Percentiles rank a stretch among this genome's conserved stretches.
These are phyloP conservation scores for Gobius niger DNA, from an alignment of 2,113 vertebrate species.

Conservation along the genomic window DNA sequence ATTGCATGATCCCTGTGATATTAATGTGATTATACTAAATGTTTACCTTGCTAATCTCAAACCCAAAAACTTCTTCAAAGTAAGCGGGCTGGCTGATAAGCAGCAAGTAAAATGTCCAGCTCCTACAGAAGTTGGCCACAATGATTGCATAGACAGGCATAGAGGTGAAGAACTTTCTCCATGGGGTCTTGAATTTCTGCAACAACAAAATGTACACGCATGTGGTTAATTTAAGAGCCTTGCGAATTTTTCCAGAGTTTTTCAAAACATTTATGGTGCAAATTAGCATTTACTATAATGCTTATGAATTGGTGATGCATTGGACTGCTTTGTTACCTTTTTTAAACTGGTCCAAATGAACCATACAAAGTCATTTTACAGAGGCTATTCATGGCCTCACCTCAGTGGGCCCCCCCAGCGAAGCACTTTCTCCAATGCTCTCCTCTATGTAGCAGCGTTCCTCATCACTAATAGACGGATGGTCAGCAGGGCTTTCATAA, in stretches of 20 bases:
- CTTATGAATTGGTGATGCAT: too few relatives aligned
- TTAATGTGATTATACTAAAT: too few relatives aligned
- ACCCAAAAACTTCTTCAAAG: slow-evolving; percentile 98
- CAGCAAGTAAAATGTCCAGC: slow-evolving; percentile 98
- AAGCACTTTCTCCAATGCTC: slow-evolving; percentile 96
- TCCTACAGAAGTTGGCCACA: slow-evolving; percentile 98
- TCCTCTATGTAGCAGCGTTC: slow-evolving; percentile 98
- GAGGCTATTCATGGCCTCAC: slow-evolving; percentile 70
- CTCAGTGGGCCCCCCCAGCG: slow-evolving; percentile 88
- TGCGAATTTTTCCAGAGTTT: not conserved
- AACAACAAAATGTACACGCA: not conserved
- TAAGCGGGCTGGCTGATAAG: slow-evolving; percentile 98
- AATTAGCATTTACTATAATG: too few relatives aligned
- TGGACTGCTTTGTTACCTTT: too few relatives aligned
- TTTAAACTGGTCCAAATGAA: too few relatives aligned
- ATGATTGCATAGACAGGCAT: slow-evolving; percentile 99
- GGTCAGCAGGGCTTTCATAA: slow-evolving; percentile 94
- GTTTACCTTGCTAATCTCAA: slow-evolving; percentile 97
- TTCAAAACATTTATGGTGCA: too few relatives aligned
- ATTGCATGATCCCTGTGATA: too few relatives aligned
- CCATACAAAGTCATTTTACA: not conserved
- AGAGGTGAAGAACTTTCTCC: slow-evolving; percentile 99
- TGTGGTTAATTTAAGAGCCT: not conserved
- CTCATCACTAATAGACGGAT: slow-evolving; percentile 94
- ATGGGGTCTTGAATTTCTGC: slow-evolving; percentile 99